These are phyloP conservation scores for Dolichotis patagonum DNA, from an alignment of 2,113 vertebrate species.

Conservation along the genomic window DNA sequence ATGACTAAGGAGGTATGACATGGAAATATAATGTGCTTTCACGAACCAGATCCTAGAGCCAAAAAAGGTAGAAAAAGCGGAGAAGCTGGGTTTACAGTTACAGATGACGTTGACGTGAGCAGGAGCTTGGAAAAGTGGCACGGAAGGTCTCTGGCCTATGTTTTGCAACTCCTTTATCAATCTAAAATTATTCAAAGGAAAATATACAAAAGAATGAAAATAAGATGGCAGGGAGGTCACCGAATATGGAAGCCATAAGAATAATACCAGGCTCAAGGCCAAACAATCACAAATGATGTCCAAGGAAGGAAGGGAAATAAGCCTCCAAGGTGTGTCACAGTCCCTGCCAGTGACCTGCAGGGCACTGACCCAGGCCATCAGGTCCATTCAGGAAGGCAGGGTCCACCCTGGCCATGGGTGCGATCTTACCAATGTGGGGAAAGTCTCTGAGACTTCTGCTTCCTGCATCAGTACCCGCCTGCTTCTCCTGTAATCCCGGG, in stretches of 20 bases:
- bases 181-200: neutral
- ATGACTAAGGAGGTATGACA: neutral
- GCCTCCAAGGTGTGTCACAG: rapidly evolving
- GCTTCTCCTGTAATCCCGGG: neutral
- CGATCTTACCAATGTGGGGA: neutral
- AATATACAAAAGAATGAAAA: neutral
- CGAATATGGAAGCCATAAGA: neutral
- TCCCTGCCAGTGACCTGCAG: neutral
- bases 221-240: neutral
- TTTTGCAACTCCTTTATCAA: neutral
- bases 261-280: neutral
- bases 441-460: neutral
- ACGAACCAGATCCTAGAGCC: neutral
- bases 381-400: neutral
- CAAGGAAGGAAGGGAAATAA: rapidly evolving
- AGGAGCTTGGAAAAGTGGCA: neutral
- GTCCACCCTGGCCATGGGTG: neutral
- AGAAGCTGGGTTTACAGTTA: neutral
- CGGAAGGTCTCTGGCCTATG: neutral
- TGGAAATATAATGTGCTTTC: neutral
- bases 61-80: neutral
- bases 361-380: neutral
- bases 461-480: neutral
- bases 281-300: neutral
- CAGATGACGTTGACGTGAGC: neutral